Base-by-base conservation (phyloP, 37 sponge, comb jelly and placozoan species). In the Ephydatia muelleri region DNA sequence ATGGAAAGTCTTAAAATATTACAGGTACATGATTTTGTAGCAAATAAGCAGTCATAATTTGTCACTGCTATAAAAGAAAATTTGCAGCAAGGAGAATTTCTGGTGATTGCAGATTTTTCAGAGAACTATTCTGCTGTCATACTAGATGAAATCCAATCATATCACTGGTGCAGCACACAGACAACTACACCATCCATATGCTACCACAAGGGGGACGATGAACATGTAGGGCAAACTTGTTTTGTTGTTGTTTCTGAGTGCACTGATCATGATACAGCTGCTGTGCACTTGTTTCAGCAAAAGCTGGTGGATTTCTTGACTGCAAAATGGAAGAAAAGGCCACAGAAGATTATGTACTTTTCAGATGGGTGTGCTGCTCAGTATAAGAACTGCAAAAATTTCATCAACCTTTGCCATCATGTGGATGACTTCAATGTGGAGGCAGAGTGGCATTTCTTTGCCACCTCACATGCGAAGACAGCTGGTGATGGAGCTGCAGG, bases 121-220 rank as follows among this genome's bases (percentile, higher is more conserved):
- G 88, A 82, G 39, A 88, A 82, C 48, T 87, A 87, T 75, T 87
- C 88, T 11, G 81, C 82, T 75, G 49, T 87, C 40, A 77, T 87
- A 21, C 88, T 82, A 64, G 82, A 88, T 81, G 83, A 38, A 68
- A 78, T 77, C 32, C 88, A 88, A 65, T 83, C 77, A 37, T 87
- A 68, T 75, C 88, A 82, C 76, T 81, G 88, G 88, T 82, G 82
- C 75, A 87, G 82, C 65, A 70, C 82, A 36, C 83, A 88, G 76
- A 83, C 83, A 5, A 88, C 88, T 49, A 8, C 82, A 25, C 89
- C 83, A 37, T 80, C 84, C 65, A 78, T 88, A 34, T 80, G 77
- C 19, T 78, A 79, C 6, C 83, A 75, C 76, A 75, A 34, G 23
- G 23, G 16, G 8, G 21, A 84, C 9, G 13, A 5, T 28, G 80